Evolutionary conservation across 2,797 vertebrate genomes (phyloP).

Genomic region (Sebastes nivosus): DNA sequence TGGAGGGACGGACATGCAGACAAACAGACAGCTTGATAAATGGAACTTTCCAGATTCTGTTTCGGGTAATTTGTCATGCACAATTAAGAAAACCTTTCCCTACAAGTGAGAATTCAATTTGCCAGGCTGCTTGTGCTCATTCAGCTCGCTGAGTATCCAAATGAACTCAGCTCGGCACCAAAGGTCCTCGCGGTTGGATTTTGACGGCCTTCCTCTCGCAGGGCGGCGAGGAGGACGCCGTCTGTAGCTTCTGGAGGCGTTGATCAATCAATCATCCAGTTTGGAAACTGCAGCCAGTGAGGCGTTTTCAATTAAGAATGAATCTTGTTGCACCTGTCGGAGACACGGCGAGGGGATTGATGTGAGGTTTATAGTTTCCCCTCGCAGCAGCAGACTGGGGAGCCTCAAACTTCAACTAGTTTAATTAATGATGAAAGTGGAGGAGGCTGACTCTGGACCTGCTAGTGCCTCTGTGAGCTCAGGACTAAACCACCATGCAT

Average conservation of each 20-base stretch:
- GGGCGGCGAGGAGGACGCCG: background rate
- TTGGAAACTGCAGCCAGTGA: constrained; percentile 30
- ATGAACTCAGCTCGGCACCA: constrained; percentile 5
- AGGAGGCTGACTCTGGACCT: background rate
- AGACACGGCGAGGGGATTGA: background rate
- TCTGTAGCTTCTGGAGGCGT: background rate
- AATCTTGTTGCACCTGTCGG: constrained; percentile 34
- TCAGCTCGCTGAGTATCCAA: constrained; percentile 6
- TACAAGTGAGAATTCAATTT: constrained; percentile 33
- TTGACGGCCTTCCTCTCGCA: background rate
- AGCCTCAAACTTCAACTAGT: constrained; percentile 23
- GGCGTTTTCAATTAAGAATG: constrained; percentile 38
- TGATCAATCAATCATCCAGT: constrained; percentile 49
- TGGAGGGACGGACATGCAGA: background rate
- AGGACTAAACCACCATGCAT: background rate
- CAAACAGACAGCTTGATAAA: background rate
- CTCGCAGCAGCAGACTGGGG: constrained; percentile 12
- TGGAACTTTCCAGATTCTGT: background rate
- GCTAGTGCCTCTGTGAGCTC: background rate
- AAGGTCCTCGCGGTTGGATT: background rate
- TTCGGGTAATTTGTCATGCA: constrained; percentile 18
- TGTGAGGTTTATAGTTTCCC: constrained; percentile 28
- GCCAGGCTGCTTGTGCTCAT: constrained; percentile 32
- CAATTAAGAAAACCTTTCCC: constrained; percentile 24
- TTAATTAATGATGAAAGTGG: constrained; percentile 34